These are phyloP conservation scores for Smutsia gigantea DNA, from an alignment of 2,797 vertebrate genomes.

Conservation along the genomic window DNA sequence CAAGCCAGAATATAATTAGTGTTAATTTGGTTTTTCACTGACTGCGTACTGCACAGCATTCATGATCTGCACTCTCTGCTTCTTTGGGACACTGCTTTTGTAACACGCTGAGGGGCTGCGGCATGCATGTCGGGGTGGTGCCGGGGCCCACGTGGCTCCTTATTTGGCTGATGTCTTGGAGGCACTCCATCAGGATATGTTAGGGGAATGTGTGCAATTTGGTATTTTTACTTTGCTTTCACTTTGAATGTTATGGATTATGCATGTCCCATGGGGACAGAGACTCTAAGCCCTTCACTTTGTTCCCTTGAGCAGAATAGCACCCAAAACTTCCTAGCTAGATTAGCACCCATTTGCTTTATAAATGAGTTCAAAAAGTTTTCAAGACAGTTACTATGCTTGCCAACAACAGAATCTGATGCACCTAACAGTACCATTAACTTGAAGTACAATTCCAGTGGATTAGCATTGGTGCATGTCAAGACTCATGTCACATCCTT, in stretches of 20 bases:
- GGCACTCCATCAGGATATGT: not conserved
- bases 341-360: not conserved
- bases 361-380: not conserved
- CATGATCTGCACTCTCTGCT: constrained; percentile 52
- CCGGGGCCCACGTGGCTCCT: not conserved
- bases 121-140: not conserved
- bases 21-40: constrained; percentile 86
- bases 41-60: constrained; percentile 71
- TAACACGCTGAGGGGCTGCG: not conserved
- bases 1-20: constrained; percentile 85
- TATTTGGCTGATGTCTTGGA: not conserved
- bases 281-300: not conserved
- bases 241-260: not conserved
- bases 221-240: constrained; percentile 45
- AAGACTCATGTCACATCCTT: not conserved
- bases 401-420: not conserved
- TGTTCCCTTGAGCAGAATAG: not conserved
- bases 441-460: not conserved
- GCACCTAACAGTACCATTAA: not conserved
- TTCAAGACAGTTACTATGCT: not conserved
- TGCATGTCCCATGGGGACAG: not conserved
- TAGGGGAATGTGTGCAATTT: not conserved
- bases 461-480: too few relatives aligned
- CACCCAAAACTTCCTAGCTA: not conserved
- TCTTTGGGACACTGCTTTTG: constrained; percentile 54